A percentile compares a stretch with the other conserved stretches of the same genome.
phyloP scores from a whole-genome alignment of 2,113 vertebrate genomes.

The Neolamprologus cancellatus region DNA sequence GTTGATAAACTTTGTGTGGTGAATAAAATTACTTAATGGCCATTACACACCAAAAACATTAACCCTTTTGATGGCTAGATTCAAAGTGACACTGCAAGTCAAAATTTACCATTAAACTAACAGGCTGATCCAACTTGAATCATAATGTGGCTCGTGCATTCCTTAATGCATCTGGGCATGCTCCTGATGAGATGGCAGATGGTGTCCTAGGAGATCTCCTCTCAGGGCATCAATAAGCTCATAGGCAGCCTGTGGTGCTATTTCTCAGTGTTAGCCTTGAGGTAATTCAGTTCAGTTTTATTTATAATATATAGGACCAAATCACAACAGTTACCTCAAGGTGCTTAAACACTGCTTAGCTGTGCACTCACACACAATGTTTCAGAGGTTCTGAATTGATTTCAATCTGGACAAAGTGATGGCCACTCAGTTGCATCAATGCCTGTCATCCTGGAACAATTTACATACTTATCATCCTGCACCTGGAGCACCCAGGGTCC shows the following conservation, averaged over 20 bases:
- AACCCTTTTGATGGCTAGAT: background rate
- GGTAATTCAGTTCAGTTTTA: background rate
- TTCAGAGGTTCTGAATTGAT: background rate
- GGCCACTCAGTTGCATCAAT: background rate
- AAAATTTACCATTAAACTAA: background rate
- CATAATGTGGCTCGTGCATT: background rate
- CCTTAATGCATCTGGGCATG: background rate
- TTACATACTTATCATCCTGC: background rate
- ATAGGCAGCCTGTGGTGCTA: background rate
- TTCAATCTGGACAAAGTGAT: background rate
- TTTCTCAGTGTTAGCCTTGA: background rate
- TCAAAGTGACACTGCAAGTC: background rate
- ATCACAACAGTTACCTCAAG: background rate
- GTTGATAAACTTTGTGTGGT: background rate
- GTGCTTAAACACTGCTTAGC: background rate
- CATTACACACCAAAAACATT: background rate
- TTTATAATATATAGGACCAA: background rate
- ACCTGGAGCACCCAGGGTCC: background rate
- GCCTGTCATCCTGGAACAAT: background rate
- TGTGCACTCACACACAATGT: background rate
- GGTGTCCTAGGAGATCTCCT: background rate
- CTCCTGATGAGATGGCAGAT: background rate
- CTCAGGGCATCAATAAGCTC: background rate
- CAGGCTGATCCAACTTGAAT: background rate
- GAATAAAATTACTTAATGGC: background rate